These are phyloP conservation scores for Rhagonycha fulva DNA, from an alignment of 2,888 invertebrate genomes.

Conservation along the genomic window DNA sequence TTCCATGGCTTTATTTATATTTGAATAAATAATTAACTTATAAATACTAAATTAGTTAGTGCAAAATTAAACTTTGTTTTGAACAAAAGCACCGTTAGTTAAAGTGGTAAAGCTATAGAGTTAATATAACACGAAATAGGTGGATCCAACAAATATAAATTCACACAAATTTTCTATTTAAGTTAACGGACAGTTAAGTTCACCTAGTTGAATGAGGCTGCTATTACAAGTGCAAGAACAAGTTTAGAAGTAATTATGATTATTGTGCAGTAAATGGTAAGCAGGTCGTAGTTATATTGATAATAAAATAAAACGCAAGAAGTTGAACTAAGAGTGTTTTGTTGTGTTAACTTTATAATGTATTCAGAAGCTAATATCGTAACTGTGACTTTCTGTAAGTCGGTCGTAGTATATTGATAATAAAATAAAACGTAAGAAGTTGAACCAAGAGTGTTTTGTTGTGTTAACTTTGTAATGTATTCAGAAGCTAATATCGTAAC, in stretches of 20 bases:
- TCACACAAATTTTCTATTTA: slow-evolving; percentile 41
- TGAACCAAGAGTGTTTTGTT: background rate
- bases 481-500: slow-evolving; percentile 4
- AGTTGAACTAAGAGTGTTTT: background rate
- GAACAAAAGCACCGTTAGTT: background rate
- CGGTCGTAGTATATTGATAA: background rate
- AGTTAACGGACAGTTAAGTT: slow-evolving; percentile 29
- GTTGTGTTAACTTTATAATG: slow-evolving; percentile 1
- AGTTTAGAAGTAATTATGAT: slow-evolving; percentile 23
- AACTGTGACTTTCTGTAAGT: slow-evolving; percentile 2
- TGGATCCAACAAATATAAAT: slow-evolving; percentile 45
- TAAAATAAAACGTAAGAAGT: background rate
- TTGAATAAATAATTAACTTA: background rate
- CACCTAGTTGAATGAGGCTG: slow-evolving; percentile 28
- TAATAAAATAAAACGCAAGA: background rate
- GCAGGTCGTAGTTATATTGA: background rate
- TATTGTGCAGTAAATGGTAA: slow-evolving; percentile 31
- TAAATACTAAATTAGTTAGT: slow-evolving; percentile 35
- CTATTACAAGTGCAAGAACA: slow-evolving; percentile 19
- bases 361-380: background rate
- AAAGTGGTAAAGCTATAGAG: slow-evolving; percentile 35
- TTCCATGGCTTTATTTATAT: background rate
- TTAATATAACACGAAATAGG: slow-evolving; percentile 45
- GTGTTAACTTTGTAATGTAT: slow-evolving; percentile 1
- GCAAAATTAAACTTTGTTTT: background rate